Evolutionary conservation across 2,113 vertebrate genomes (phyloP), one percentile per base, ranked within the genome.

Genomic region (Pluvianellus socialis): DNA sequence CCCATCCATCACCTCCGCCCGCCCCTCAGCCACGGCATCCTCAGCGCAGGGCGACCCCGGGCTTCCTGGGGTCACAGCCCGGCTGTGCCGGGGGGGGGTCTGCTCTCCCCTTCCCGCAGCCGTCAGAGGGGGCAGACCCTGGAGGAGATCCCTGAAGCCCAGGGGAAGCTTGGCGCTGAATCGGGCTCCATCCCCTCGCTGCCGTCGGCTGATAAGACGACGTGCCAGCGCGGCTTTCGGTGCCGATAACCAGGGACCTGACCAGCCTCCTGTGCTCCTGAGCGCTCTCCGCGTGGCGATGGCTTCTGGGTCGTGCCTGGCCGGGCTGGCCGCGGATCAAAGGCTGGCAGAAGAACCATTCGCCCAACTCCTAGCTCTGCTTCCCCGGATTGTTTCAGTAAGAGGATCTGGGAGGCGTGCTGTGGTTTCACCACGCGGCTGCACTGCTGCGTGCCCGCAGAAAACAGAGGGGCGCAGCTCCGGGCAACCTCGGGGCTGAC

Each of bases 1-100:
- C 92, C 68, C 76, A 88, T 94, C 80, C 68, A 75, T 95, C 85
- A 83, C 32, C 94, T 65, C 80, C 0, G 13, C 72, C 80, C 33
- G 65, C 44, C 68, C 56, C 92, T 70, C 5, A 47, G 83, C 55
- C 23, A 7, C 86, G 27, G 68, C 80, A 33, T 24, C 68, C 87
- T 62, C 89, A 0, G 14, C 14, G 61, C 44, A 2, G 82, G 68
- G 52, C 0, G 76, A 94, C 95, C 90, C 70, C 1, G 35, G 49
- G 42, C 72, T 96, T 97, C 95, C 95, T 71, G 90, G 61, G 90
- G 92, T 96, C 95, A 94, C 56, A 38, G 79, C 58, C 86, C 8
- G 30, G 58, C 84, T 92, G 52, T 79, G 68, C 85, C 0, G 4
- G 7, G 12, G 38, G 38, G 79, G 61, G 44, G 35, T 66, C 19